A percentile compares a stretch with the other conserved stretches of the same genome.
phyloP scores from a whole-genome alignment of 2,888 invertebrate genomes.

The Helicoverpa assulta region DNA sequence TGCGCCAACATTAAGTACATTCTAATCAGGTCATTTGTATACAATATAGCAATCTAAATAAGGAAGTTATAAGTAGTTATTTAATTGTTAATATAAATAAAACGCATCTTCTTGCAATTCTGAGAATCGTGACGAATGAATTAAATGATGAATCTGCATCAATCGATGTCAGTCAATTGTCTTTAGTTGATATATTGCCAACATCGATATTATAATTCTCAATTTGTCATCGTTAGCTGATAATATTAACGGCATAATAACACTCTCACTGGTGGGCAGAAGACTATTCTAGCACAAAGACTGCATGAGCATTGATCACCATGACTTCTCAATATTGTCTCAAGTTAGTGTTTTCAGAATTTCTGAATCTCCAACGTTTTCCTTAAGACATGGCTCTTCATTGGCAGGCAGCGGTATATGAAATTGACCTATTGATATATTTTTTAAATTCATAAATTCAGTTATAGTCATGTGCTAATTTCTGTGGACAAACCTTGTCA shows the following conservation, averaged over 20 bases:
- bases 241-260: not conserved
- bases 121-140: not conserved
- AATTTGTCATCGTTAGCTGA: not conserved
- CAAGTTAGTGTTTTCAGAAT: not conserved
- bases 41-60: not conserved
- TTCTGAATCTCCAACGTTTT: too few species aligned
- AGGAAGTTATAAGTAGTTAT: conserved; percentile 7
- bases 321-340: not conserved
- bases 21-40: conserved; percentile 14
- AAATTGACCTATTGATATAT: too few species aligned
- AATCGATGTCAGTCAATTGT: not conserved
- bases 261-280: not conserved
- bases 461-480: too few species aligned
- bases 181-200: not conserved
- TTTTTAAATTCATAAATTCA: too few species aligned
- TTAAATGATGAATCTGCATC: not conserved
- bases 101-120: not conserved
- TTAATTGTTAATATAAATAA: conserved; percentile 3
- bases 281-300: not conserved
- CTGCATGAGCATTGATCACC: not conserved
- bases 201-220: not conserved
- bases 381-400: too few species aligned
- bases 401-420: too few species aligned
- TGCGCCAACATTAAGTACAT: conserved; percentile 4
- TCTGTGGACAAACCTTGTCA: too few species aligned